Conservation (phyloP, 2,113 vertebrate genomes). For the Corvus moneduloides region DNA sequence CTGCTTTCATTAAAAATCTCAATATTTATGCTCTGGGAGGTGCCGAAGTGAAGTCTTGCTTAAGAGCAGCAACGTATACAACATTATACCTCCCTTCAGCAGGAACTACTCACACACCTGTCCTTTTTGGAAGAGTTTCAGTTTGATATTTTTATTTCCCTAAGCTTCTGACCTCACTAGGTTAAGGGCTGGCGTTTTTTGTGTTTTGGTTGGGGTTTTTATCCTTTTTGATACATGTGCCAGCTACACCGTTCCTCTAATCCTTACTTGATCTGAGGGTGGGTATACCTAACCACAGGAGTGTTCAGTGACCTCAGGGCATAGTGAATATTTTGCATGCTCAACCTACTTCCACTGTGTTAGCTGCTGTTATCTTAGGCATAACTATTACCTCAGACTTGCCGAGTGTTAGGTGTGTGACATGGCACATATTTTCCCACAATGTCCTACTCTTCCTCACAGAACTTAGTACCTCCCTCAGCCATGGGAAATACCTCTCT, state of each 20-base stretch:
- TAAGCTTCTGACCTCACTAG: background rate
- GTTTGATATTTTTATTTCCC: constrained; percentile 47
- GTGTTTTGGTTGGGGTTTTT: background rate
- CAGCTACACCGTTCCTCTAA: background rate
- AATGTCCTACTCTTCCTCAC: background rate
- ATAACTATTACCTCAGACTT: background rate
- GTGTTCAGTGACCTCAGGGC: constrained; percentile 17
- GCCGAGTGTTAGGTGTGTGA: constrained; percentile 12
- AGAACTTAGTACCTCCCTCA: background rate
- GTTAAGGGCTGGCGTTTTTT: background rate
- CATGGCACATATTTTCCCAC: constrained; percentile 27
- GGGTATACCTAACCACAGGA: background rate
- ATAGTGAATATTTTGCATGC: background rate
- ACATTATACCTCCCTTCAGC: background rate
- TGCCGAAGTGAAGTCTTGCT: background rate
- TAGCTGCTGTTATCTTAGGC: background rate
- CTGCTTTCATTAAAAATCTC: constrained; percentile 12
- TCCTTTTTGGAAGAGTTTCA: constrained; percentile 68
- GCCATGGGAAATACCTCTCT: background rate
- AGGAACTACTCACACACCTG: constrained; percentile 64
- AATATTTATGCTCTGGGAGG: constrained; percentile 41
- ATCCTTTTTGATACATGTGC: background rate
- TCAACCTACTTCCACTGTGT: background rate
- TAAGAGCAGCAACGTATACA: constrained; percentile 29
- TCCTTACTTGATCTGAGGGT: background rate